These are phyloP conservation scores for Daboia siamensis DNA, from an alignment of 2,113 vertebrate genomes.

Conservation along the genomic window DNA sequence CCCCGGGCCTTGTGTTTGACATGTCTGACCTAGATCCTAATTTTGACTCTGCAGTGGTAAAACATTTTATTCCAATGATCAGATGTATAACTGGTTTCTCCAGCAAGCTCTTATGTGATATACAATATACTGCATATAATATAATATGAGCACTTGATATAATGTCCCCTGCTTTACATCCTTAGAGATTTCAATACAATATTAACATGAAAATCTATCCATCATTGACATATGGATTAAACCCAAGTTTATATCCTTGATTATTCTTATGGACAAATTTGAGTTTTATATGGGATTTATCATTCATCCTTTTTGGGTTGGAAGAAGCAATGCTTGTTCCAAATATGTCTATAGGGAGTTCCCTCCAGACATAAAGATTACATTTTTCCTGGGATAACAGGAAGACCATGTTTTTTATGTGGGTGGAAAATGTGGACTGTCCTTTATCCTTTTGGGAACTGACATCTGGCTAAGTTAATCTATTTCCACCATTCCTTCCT, in stretches of 20 bases:
- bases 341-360: slow-evolving; percentile 1
- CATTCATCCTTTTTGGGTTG: neutral
- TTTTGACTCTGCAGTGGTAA: neutral
- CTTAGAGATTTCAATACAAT: neutral
- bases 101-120: neutral
- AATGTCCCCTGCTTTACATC: neutral
- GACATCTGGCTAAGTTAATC: neutral
- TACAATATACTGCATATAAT: neutral
- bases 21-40: neutral
- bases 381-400: slow-evolving; percentile 8
- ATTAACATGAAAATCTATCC: neutral
- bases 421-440: slow-evolving; percentile 17
- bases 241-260: neutral
- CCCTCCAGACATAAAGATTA: neutral
- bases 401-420: slow-evolving; percentile 11
- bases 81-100: neutral
- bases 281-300: neutral
- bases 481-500: neutral
- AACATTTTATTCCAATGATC: neutral
- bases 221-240: neutral
- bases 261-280: neutral
- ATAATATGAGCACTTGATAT: neutral
- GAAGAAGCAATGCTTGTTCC: neutral
- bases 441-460: slow-evolving; percentile 11
- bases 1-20: too few species aligned